These are phyloP conservation scores for Sisyra nigra DNA, from an alignment of 2,888 invertebrate species.

Conservation along the genomic window DNA sequence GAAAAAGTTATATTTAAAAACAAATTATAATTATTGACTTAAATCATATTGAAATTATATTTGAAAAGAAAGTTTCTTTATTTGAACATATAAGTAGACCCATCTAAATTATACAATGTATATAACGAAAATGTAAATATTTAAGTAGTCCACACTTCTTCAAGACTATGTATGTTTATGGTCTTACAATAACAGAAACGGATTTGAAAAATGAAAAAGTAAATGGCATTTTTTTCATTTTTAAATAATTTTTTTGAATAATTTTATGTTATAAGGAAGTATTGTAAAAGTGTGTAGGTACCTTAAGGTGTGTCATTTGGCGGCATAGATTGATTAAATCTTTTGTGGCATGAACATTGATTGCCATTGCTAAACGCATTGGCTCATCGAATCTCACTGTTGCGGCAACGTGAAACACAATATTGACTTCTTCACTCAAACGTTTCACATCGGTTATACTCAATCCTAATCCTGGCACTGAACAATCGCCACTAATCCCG, in stretches of 20 bases:
- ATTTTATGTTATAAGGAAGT: neutral
- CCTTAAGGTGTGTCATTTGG: conserved; percentile 55
- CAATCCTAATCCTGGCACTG: conserved; percentile 45
- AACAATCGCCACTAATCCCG: conserved; percentile 51
- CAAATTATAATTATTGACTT: neutral
- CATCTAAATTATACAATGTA: too few species aligned
- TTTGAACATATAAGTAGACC: neutral
- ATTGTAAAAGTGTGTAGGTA: conserved; percentile 16
- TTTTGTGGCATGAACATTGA: conserved; percentile 64
- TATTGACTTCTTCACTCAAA: conserved; percentile 44
- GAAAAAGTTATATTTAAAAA: neutral
- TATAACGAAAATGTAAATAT: too few species aligned
- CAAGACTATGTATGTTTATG: too few species aligned
- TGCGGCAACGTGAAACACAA: conserved; percentile 79
- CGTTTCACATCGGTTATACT: conserved; percentile 40
- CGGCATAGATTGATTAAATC: conserved; percentile 57
- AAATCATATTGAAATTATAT: conserved; percentile 2
- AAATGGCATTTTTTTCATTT: neutral
- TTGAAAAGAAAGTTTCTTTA: neutral
- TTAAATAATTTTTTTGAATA: neutral
- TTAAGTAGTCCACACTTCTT: too few species aligned
- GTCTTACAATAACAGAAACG: too few species aligned
- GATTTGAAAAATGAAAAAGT: too few species aligned
- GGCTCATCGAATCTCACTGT: conserved; percentile 82
- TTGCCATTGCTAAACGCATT: conserved; percentile 55